These are phyloP conservation scores for Rhabdomys pumilio DNA, from an alignment of 2,797 vertebrate genomes.

Conservation along the genomic window DNA sequence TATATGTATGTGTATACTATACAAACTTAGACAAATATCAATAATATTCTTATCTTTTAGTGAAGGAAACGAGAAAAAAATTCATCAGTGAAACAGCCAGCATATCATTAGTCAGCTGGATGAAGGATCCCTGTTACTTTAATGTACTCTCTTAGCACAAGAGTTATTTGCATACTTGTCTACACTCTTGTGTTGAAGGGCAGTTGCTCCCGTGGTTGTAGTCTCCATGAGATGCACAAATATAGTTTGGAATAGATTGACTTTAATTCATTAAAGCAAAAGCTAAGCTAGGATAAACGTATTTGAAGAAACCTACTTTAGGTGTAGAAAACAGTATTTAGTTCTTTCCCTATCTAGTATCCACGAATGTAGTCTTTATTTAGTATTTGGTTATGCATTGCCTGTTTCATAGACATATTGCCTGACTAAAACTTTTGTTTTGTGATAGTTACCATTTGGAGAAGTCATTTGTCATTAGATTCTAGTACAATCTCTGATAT, in stretches of 20 bases:
- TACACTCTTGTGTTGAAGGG: neutral
- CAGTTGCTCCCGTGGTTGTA: slow-evolving; percentile 34
- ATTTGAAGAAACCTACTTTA: neutral
- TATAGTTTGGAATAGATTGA: neutral
- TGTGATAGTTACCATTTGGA: neutral
- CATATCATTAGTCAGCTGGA: slow-evolving; percentile 16
- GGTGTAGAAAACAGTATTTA: neutral
- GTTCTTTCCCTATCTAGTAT: neutral
- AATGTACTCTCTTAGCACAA: neutral
- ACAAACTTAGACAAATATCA: neutral
- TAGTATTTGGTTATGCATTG: neutral
- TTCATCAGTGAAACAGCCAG: neutral
- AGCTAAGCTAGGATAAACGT: neutral
- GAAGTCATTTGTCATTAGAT: neutral
- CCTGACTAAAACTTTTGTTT: neutral
- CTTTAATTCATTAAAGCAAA: neutral
- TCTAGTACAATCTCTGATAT: neutral
- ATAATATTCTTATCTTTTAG: slow-evolving; percentile 53
- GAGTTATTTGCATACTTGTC: slow-evolving; percentile 61
- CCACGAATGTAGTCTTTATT: neutral
- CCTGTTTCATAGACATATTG: neutral
- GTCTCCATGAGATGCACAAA: neutral
- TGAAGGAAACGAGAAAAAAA: neutral
- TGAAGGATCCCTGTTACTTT: neutral
- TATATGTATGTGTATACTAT: neutral